phyloP scores from a whole-genome alignment of 2,888 invertebrate species.

The Isotomurus palustris region DNA sequence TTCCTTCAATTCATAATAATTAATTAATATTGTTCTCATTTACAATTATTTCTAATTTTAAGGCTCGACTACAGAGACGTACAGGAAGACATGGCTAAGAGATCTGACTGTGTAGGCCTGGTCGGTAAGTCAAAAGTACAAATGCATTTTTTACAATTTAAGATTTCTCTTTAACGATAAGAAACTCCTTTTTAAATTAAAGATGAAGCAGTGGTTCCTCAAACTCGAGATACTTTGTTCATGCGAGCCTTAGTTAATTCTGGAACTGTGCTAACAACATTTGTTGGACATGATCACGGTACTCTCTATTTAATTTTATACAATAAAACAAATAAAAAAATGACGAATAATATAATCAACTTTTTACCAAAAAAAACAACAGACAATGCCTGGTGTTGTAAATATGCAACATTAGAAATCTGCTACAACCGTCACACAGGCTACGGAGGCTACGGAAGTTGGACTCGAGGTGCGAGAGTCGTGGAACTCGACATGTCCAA shows the following conservation, averaged over 20 bases:
- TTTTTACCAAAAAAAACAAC: too few species aligned
- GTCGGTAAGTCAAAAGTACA: slow-evolving; percentile 21
- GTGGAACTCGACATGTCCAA: slow-evolving; percentile 12
- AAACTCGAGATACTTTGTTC: slow-evolving; percentile 13
- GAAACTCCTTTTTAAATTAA: not conserved
- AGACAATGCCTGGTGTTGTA: slow-evolving; percentile 28
- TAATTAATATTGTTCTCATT: not conserved
- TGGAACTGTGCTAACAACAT: slow-evolving; percentile 20
- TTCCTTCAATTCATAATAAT: too few species aligned
- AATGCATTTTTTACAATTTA: too few species aligned
- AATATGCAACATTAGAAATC: slow-evolving; percentile 16
- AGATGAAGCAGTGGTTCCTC: slow-evolving; percentile 25
- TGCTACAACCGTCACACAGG: slow-evolving; percentile 30
- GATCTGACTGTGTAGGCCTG: slow-evolving; percentile 17
- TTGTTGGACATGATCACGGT: slow-evolving; percentile 28
- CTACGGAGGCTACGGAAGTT: slow-evolving; percentile 23
- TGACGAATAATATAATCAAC: too few species aligned
- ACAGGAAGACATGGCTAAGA: slow-evolving; percentile 19
- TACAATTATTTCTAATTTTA: not conserved
- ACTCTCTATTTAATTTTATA: too few species aligned
- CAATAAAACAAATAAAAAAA: too few species aligned
- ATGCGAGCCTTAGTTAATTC: slow-evolving; percentile 22
- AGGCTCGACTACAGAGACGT: slow-evolving; percentile 22
- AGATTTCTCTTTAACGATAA: too few species aligned
- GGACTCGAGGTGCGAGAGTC: slow-evolving; percentile 26